These are phyloP conservation scores for Geodia barretti DNA, from an alignment of 37 sponge, comb jelly and placozoan species.

Conservation along the genomic window DNA sequence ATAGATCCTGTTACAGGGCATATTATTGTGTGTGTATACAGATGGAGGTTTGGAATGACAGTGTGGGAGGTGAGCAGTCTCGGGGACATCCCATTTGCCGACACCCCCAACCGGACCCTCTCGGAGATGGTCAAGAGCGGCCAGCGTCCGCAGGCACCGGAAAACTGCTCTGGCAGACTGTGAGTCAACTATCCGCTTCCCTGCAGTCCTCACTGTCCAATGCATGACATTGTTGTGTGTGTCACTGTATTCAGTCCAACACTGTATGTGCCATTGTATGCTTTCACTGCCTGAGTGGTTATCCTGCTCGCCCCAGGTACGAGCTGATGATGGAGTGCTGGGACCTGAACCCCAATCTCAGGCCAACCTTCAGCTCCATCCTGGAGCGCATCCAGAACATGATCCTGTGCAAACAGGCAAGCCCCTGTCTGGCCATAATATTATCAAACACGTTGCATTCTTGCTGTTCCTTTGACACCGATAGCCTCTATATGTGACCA, in stretches of 20 bases:
- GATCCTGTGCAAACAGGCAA: too few relatives aligned
- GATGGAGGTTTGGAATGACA: slow-evolving; percentile 51
- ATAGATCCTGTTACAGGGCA: neutral
- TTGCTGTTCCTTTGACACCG: too few relatives aligned
- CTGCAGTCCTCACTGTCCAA: neutral
- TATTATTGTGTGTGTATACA: neutral
- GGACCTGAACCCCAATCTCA: neutral
- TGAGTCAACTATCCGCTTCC: neutral
- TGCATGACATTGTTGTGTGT: neutral
- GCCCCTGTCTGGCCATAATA: too few relatives aligned
- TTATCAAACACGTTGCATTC: too few relatives aligned
- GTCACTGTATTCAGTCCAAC: neutral
- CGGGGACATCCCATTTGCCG: slow-evolving; percentile 42
- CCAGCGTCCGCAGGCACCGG: slow-evolving; percentile 13
- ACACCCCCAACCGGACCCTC: slow-evolving; percentile 9
- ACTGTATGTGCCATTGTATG: neutral
- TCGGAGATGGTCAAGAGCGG: slow-evolving; percentile 8
- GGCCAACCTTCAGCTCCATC: neutral
- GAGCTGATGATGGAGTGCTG: neutral
- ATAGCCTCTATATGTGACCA: too few relatives aligned
- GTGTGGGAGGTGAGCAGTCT: slow-evolving; percentile 46
- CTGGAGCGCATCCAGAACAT: neutral
- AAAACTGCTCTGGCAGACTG: slow-evolving; percentile 26
- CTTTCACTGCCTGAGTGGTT: too few relatives aligned
- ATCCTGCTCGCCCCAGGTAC: too few relatives aligned